Conservation (phyloP, 2,888 invertebrate genomes). For the Zele albiditarsus region DNA sequence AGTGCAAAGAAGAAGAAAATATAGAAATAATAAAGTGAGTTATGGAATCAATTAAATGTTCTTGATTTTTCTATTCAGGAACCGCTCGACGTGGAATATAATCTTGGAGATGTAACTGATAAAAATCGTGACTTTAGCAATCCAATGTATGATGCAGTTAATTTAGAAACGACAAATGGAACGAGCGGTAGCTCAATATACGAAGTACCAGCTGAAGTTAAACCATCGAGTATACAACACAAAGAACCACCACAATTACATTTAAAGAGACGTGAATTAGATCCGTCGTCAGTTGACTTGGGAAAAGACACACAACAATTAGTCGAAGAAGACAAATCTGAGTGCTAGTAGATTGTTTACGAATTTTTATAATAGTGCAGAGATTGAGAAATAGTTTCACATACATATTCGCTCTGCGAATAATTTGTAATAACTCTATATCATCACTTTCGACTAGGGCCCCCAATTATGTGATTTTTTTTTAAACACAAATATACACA, state of each 20-base stretch:
- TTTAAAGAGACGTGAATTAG: slow-evolving; percentile 84
- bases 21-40: neutral
- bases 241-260: slow-evolving; percentile 83
- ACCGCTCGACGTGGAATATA: slow-evolving; percentile 86
- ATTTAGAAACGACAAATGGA: slow-evolving; percentile 77
- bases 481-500: slow-evolving; percentile 30
- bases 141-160: slow-evolving; percentile 97
- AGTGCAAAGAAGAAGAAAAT: neutral
- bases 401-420: neutral
- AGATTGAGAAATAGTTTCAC: neutral
- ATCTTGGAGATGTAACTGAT: slow-evolving; percentile 83
- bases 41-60: slow-evolving; percentile 8
- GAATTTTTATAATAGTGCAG: slow-evolving; percentile 1
- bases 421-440: slow-evolving; percentile 9
- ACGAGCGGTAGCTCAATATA: slow-evolving; percentile 83
- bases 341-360: slow-evolving; percentile 65
- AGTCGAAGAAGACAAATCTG: slow-evolving; percentile 89
- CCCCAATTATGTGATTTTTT: slow-evolving; percentile 12
- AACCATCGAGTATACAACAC: slow-evolving; percentile 88
- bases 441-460: neutral
- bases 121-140: slow-evolving; percentile 96
- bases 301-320: slow-evolving; percentile 94
- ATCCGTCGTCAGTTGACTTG: slow-evolving; percentile 87
- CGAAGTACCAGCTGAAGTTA: slow-evolving; percentile 86
- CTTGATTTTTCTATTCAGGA: slow-evolving; percentile 68